A percentile compares a stretch with the other conserved stretches of the same genome.
phyloP scores from a whole-genome alignment of 1,140 invertebrate genomes.

The Neocloeon triangulifer region DNA sequence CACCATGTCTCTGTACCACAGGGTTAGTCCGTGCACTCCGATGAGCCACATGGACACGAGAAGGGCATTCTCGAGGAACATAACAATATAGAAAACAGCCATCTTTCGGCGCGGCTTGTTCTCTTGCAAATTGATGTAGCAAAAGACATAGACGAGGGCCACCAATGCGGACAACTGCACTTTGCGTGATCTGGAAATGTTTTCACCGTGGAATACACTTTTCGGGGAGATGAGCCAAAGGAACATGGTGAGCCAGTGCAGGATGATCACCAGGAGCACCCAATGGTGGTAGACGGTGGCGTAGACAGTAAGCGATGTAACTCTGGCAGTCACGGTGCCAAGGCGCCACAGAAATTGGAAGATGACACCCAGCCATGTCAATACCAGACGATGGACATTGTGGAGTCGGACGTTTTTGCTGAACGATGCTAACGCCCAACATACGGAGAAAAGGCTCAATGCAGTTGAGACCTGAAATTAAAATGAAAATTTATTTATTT shows the following conservation, averaged over 20 bases:
- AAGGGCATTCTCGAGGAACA: constrained; percentile 69
- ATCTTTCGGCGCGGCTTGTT: constrained; percentile 57
- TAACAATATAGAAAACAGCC: constrained; percentile 73
- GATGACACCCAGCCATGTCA: constrained; percentile 76
- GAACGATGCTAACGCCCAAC: constrained; percentile 77
- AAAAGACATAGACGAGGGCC: constrained; percentile 70
- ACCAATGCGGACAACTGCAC: constrained; percentile 44
- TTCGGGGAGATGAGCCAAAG: constrained; percentile 66
- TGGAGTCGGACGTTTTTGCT: constrained; percentile 62
- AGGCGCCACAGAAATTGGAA: constrained; percentile 41
- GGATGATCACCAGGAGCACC: constrained; percentile 54
- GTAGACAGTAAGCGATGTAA: constrained; percentile 62
- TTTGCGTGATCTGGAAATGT: constrained; percentile 37
- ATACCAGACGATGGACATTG: constrained; percentile 59
- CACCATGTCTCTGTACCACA: constrained; percentile 22
- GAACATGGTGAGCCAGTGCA: constrained; percentile 68
- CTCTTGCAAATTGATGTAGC: constrained; percentile 73
- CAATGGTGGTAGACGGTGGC: constrained; percentile 63
- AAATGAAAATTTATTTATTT: too few species aligned
- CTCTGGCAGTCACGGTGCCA: constrained; percentile 63
- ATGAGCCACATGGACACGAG: constrained; percentile 42
- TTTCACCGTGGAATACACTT: constrained; percentile 61
- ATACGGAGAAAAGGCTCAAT: constrained; percentile 61
- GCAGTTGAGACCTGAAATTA: constrained; percentile 61
- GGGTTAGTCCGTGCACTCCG: constrained; percentile 13